Evolutionary conservation across 2,113 vertebrate species (phyloP).

Genomic region (Clinocottus analis): DNA sequence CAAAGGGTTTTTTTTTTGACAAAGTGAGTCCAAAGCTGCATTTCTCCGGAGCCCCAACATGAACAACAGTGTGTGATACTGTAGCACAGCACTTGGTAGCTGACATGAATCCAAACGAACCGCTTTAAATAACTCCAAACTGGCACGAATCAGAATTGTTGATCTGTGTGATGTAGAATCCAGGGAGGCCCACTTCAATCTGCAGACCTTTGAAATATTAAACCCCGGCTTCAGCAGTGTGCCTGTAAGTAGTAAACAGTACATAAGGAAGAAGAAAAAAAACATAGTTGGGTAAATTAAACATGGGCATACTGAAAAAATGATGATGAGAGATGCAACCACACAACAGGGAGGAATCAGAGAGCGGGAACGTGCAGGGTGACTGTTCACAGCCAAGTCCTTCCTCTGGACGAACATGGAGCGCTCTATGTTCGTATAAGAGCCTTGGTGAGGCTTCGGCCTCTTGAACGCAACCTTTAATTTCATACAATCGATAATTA

Average conservation of each 20-base stretch:
- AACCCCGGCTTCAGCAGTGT: background rate
- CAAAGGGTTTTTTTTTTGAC: background rate
- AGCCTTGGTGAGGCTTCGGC: too few relatives aligned
- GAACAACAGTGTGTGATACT: background rate
- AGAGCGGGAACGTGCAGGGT: background rate
- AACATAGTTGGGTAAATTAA: background rate
- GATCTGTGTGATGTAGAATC: background rate
- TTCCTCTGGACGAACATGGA: background rate
- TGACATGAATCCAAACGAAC: background rate
- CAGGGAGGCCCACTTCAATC: background rate
- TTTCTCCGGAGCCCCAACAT: background rate
- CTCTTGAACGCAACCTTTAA: too few relatives aligned
- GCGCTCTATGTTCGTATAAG: background rate
- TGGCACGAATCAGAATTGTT: background rate
- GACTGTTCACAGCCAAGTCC: background rate
- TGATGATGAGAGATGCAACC: background rate
- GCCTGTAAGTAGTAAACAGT: background rate
- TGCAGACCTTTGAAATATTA: background rate
- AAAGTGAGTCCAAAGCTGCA: background rate
- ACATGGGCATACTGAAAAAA: background rate
- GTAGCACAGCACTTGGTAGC: background rate
- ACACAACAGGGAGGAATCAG: background rate
- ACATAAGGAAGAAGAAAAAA: too few relatives aligned
- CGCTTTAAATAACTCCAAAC: background rate
- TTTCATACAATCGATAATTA: too few relatives aligned